These are phyloP conservation scores for Fistularia commersonii DNA, from an alignment of 2,797 vertebrate species.

Conservation along the genomic window DNA sequence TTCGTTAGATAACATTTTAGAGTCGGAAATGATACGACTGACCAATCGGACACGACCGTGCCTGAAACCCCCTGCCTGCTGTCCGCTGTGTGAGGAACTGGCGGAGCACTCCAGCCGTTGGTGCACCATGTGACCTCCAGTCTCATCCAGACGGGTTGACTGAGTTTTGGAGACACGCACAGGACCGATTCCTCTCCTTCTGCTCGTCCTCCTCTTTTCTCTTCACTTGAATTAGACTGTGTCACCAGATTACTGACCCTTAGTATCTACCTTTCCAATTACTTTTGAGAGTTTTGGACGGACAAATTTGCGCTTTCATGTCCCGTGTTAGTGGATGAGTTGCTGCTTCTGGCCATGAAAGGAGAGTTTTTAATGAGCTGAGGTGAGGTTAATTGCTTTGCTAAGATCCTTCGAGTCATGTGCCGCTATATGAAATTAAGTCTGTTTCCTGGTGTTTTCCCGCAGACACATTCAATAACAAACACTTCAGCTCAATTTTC, in stretches of 20 bases:
- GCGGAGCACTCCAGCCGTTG: constrained; percentile 16
- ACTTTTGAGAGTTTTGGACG: constrained; percentile 77
- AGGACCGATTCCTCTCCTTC: constrained; percentile 14
- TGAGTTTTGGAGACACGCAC: constrained; percentile 9
- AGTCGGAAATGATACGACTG: no score
- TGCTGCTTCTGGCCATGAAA: constrained; percentile 77
- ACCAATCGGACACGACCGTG: no score
- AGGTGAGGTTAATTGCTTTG: constrained; percentile 81
- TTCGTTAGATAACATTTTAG: no score
- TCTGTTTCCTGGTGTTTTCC: constrained; percentile 76
- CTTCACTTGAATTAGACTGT: constrained; percentile 64
- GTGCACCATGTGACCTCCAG: constrained; percentile 21
- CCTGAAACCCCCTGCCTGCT: no score
- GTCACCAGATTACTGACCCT: constrained; percentile 70
- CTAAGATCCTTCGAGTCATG: constrained; percentile 77
- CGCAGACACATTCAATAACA: constrained; percentile 81
- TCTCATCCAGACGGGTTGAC: no score
- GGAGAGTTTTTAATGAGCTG: constrained; percentile 79
- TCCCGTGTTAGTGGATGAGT: constrained; percentile 75
- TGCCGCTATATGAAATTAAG: constrained; percentile 78
- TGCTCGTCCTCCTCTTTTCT: constrained; percentile 38
- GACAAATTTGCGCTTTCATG: constrained; percentile 82
- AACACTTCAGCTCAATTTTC: constrained; percentile 78
- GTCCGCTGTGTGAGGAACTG: constrained; percentile 4
- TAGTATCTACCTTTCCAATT: constrained; percentile 81